Evolutionary conservation across 2,888 invertebrate species (phyloP), one percentile per base, ranked within the genome.

Genomic region (Philonicus albiceps): DNA sequence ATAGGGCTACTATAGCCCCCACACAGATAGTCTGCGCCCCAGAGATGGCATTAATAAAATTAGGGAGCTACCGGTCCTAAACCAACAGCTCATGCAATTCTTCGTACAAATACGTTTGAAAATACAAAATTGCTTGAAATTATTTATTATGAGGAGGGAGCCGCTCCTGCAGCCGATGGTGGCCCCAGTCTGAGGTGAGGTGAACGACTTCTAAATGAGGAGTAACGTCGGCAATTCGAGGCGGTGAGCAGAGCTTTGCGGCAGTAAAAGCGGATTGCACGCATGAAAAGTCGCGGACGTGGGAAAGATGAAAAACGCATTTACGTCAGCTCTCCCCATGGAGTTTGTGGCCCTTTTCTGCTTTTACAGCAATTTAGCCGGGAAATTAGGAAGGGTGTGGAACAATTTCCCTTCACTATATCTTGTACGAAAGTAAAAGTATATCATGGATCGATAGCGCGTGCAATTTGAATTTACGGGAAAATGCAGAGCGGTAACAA

Each of bases 241-340:
- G 30, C 31, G 74, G 13, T 30, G 34, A 27, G 34, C 30, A 37
- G n/a, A 19, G 31, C 34, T 37, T 37, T 34, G 37, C 75, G 75
- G 75, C 75, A 30, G 75, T 75, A 75, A 75, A 73, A 75, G 37
- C 75, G 37, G 75, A 34, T 75, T 75, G 34, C 75, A 75, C 75
- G 75, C 75, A 75, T 75, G 75, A 37, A 75, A 75, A 37, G 75
- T 37, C 37, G 11, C 30, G 75, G 75, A 75, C 75, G 75, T 37
- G 30, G 75, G 75, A 37, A 75, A 75, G 75, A 75, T 75, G 75
- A 75, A 75, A 75, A 75, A 75, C 75, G 75, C 75, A 75, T 75
- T 75, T 75, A 37, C 75, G 37, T 75, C 19, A 75, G 37, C 75
- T 75, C 31, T 30, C 75, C 75, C 75, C 31, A 34, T 8, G 75